Percentiles rank a stretch among this genome's conserved stretches.
Evolutionary conservation across 23 tunicate genomes (phyloP).

Genomic region (Oikopleura vanhoeffeni): DNA sequence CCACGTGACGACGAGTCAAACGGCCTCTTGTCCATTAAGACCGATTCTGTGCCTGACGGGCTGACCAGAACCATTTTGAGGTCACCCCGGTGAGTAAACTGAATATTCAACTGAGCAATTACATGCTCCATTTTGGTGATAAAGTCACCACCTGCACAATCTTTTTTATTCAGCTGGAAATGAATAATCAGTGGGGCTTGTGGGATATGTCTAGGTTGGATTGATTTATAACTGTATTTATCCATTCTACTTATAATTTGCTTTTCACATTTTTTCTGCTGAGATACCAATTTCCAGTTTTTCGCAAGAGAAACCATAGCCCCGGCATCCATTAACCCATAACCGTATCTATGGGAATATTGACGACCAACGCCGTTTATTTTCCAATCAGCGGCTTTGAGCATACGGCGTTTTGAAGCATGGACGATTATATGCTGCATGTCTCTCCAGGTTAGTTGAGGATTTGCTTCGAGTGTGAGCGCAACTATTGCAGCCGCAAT

Average conservation of each 20-base stretch:
- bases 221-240: neutral
- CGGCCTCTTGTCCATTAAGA: constrained; percentile 40
- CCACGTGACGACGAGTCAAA: neutral
- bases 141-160: constrained; percentile 21
- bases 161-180: neutral
- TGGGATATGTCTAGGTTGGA: neutral
- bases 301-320: constrained; percentile 33
- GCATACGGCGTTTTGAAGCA: constrained; percentile 29
- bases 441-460: constrained; percentile 74
- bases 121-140: constrained; percentile 66
- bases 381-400: constrained; percentile 42
- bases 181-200: neutral
- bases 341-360: constrained; percentile 79
- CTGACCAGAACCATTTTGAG: constrained; percentile 38
- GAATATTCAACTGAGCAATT: constrained; percentile 25
- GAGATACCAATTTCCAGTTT: constrained; percentile 46
- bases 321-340: constrained; percentile 69
- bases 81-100: constrained; percentile 34
- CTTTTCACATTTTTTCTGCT: constrained; percentile 14
- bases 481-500: constrained; percentile 87
- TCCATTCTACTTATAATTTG: neutral
- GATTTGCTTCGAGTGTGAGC: constrained; percentile 65
- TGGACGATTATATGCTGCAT: constrained; percentile 77
- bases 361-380: constrained; percentile 55
- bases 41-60: constrained; percentile 56